Base-by-base conservation (phyloP, 1,140 invertebrate species). In the Pseudomyrmex sp. region DNA sequence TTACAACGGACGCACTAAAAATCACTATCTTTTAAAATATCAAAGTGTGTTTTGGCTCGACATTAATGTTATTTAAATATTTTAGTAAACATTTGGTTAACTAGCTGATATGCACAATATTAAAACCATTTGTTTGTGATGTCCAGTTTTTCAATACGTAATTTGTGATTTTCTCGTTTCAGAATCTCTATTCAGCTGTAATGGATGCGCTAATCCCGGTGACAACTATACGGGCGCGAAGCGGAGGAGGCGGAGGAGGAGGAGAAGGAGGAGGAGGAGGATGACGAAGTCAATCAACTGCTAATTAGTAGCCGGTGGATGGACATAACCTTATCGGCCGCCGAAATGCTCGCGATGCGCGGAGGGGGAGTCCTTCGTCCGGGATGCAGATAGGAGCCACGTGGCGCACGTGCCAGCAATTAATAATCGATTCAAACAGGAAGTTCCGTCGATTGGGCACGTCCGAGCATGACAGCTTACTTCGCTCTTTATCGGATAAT, bases 291-390 rank as follows among this genome's bases (percentile, higher is more conserved):
- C 84, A 88, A 84, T 88, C 87, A 88, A 86, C 83, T 58, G 87
- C 58, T 88, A 89, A 89, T 89, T 89, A 88, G 80, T 82, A 89
- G 80, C 87, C 82, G 61, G 85, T 88, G 87, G 84, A 86, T 83
- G 79, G 70, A 70, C 87, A 86, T 88, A 88, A 88, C 80, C 85
- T 88, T 89, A 86, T 73, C 84, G 75, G 74, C 69, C 46, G 75
- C 59, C 75, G 75, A 88, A 89, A 89, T 74, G 80, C 80, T 56
- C 84, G 74, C 87, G 79, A 85, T 82, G 69, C 59, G 61, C 62
- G 58, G n/a, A n/a, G 72, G 86, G 63, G 86, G 63, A 35, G 35
- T 23, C 46, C 58, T 50, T 88, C 86, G 72, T 89, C 74, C 62
- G 84, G 54, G 74, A 89, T 88, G 85, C 74, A 62, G 75, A 85